Base-by-base conservation (phyloP, 2,797 vertebrate genomes). In the Microhierax caerulescens region DNA sequence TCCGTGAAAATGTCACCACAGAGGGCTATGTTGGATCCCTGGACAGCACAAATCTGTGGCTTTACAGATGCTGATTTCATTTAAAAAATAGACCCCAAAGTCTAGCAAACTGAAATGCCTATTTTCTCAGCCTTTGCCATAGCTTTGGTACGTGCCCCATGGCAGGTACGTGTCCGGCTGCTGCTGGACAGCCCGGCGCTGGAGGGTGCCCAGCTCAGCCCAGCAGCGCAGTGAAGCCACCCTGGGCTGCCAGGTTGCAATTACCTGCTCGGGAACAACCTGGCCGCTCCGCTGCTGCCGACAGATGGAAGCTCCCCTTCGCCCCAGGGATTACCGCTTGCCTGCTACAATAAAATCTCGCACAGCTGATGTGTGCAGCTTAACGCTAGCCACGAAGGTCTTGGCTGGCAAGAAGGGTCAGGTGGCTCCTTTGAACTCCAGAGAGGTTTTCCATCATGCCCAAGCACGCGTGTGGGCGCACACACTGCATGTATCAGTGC, bases 381-480 rank as follows among this genome's bases (percentile, higher is more conserved):
- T 60, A 30, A 54, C 14, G 47, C 23, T 19, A 81, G 25, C 48
- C 34, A 7, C 13, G 45, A 63, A 64, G 27, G 25, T 54, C 60
- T 48, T 21, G 20, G 27, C 45, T 82, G 41, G 10, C 21, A 41
- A 65, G 25, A 22, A 67, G 36, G 39, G 43, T 17, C 20, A 41
- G 9, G 54, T 19, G 36, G 54, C 48, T 74, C 25, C 57, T 59
- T 64, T 51, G 21, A 78, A 51, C n/a, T 32, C 30, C 30, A 27
- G n/a, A 23, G 5, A 28, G 25, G 17, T 47, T 53, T 78, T 72
- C n/a, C 45, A 47, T 59, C 21, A 13, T 7, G 13, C 19, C 27
- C 27, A 20, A 11, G 27, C 4, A 1, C 8, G 24, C 1, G 1
- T 21, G 37, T 2, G 11, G 47, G 47, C 24, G 39, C 21, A 32